Base-by-base conservation (phyloP, 1,140 invertebrate genomes). In the Drosophila kepulauana region DNA sequence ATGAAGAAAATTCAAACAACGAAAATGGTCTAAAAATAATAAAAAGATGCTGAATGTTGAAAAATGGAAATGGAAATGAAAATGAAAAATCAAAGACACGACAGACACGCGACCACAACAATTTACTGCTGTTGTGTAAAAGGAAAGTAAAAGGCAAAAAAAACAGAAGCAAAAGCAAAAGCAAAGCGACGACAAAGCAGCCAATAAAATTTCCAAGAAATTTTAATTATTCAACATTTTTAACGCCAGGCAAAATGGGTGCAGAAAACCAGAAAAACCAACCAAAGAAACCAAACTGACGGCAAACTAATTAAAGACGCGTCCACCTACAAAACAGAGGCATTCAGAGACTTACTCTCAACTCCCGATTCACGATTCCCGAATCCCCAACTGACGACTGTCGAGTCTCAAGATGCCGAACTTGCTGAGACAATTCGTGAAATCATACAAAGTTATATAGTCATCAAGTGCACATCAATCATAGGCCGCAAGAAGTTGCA, bases 191-290 rank as follows among this genome's bases (percentile, higher is more conserved):
- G 75, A 88, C 77, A 71, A 71, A 65, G 51, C 52, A 71, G 61
- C 45, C 68, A 77, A 85, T 86, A 79, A 78, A 89, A 88, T 81
- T 88, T 88, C 85, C 54, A 49, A 76, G 85, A 88, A 88, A 85
- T 88, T 88, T 89, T 82, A 89, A 88, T 89, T 88, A 88, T 88
- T 88, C 85, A 88, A 88, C 81, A 88, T 88, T 89, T 89, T 89
- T 88, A 89, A 88, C 84, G 84, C 84, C 84, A 84, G 69, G 84
- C 69, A 88, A 88, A 49, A 84, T 82, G 76, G 66, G 80, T 62
- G 52, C 43, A 67, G 20, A 25, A 25, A 68, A 72, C 52, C 57
- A 33, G 48, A 48, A 57, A 48, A 20, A 57, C 54, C 35, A 41
- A 38, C 35, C 54, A 66, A 58, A 35, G 30, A 72, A 49, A 54